These are phyloP conservation scores for Crepidodera aurea DNA, from an alignment of 2,888 invertebrate species.

Conservation along the genomic window DNA sequence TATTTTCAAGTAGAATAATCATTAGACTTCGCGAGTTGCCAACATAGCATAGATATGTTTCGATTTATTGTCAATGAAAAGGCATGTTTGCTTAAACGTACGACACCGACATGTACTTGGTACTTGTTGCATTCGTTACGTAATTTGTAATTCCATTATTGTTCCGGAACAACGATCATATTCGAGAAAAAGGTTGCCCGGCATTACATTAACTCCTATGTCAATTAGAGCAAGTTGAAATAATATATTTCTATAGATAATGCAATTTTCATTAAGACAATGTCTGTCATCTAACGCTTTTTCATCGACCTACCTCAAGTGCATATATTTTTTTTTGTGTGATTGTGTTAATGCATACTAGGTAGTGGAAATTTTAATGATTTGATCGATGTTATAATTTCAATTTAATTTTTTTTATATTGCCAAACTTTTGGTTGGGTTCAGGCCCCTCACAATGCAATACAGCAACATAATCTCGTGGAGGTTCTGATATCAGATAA, in stretches of 20 bases:
- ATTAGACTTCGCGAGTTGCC: slow-evolving; percentile 30
- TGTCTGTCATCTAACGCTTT: background rate
- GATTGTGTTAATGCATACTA: too few species aligned
- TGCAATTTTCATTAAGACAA: background rate
- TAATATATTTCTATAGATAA: background rate
- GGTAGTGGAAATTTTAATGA: too few species aligned
- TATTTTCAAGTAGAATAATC: slow-evolving; percentile 37
- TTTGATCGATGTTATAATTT: too few species aligned
- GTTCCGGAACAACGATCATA: slow-evolving; percentile 55
- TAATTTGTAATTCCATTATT: slow-evolving; percentile 47
- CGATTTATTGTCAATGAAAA: slow-evolving; percentile 47
- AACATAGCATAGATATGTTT: slow-evolving; percentile 39
- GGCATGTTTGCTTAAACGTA: slow-evolving; percentile 28
- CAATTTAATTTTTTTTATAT: too few species aligned
- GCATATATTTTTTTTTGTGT: too few species aligned
- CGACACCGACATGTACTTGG: slow-evolving; percentile 35
- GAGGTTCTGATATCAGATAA: too few species aligned
- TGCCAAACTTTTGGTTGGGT: too few species aligned
- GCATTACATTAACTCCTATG: slow-evolving; percentile 38
- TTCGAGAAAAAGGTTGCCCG: slow-evolving; percentile 49
- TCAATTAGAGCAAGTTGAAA: slow-evolving; percentile 43
- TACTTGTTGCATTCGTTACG: slow-evolving; percentile 45
- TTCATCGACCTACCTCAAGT: too few species aligned
- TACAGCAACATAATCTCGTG: too few species aligned
- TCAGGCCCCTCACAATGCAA: too few species aligned